Conservation (phyloP, 2,113 vertebrate species). For the Lates calcarifer region DNA sequence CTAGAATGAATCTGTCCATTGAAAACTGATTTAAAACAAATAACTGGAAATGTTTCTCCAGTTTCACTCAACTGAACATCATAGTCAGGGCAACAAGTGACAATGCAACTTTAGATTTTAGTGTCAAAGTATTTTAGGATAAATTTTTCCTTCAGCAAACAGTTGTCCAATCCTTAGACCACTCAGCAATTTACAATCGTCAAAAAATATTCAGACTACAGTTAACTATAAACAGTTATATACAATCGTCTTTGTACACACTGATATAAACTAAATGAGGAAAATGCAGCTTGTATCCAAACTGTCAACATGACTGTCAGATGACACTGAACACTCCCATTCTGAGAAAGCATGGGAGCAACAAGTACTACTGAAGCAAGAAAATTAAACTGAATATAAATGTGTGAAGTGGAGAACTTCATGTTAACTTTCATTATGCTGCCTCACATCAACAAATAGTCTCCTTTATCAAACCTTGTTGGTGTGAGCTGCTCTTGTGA, state of each 20-base stretch:
- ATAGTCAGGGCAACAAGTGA: background rate
- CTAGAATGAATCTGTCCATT: background rate
- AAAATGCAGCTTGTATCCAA: background rate
- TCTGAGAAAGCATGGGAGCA: background rate
- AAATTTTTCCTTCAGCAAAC: background rate
- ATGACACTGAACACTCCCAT: background rate
- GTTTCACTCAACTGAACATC: background rate
- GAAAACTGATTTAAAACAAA: background rate
- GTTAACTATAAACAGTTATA: slow-evolving; percentile 32
- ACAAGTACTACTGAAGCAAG: background rate
- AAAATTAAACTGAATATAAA: slow-evolving; percentile 9
- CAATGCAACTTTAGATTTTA: background rate
- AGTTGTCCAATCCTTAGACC: background rate
- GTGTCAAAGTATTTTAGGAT: slow-evolving; percentile 9
- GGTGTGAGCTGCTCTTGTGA: background rate
- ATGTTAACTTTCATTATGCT: slow-evolving; percentile 11
- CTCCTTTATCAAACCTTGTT: slow-evolving; percentile 15
- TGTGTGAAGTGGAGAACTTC: slow-evolving; percentile 1
- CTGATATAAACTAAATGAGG: slow-evolving; percentile 11
- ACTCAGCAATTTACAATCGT: slow-evolving; percentile 33
- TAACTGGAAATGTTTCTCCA: background rate
- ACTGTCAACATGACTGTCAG: background rate
- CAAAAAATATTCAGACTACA: slow-evolving; percentile 18
- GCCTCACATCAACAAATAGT: slow-evolving; percentile 13
- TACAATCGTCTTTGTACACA: slow-evolving; percentile 43